Evolutionary conservation across 2,797 vertebrate species (phyloP), one percentile per base, ranked within the genome.

Genomic region (Hafferia zeledoni): DNA sequence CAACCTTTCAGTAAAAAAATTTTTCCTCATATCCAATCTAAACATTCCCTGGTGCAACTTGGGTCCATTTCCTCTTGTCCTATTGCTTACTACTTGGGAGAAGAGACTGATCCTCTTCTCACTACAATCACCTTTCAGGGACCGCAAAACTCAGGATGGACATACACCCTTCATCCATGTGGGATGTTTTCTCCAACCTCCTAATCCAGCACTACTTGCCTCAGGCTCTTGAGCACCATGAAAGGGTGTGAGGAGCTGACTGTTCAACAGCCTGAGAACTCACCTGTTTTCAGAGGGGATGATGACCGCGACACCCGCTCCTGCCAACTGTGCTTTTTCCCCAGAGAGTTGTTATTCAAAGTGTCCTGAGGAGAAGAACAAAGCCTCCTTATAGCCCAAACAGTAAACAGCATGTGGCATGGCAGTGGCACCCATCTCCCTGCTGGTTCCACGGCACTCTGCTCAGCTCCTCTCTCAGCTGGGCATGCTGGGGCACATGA

Each of bases 251-350:
- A 68, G 83, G 56, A 90, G 43, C 85, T 77, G 64, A 41, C 24
- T 49, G 46, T 79, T 71, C 75, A 63, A 61, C 28, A 67, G 60
- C 53, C 47, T 8, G 2, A 87, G 83, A 61, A 96, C 98, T 98
- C 96, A 99, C 99, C 99, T 95, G 99, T 98, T 98, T 99, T 99
- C 33, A 99, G 98, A 28, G 99, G 99, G 31, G 99, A 99, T 0
- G 99, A 99, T 0, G 99, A 99, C 83, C 98, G 98, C 18, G 99
- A 99, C 90, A 99, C 99, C 83, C 99, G 99, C 93, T 99, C 99
- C 97, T 99, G 99, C 99, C 99, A 99, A 92, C 98, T 99, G 98
- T 99, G 99, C 96, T 99, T 99, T 98, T 99, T 99, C 85, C 98
- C 99, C 83, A 99, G 98, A 76, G 99, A 99, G 98, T 99, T 99